Conservation (phyloP, 2,888 invertebrate genomes). For the Chymomyza caudatula region DNA sequence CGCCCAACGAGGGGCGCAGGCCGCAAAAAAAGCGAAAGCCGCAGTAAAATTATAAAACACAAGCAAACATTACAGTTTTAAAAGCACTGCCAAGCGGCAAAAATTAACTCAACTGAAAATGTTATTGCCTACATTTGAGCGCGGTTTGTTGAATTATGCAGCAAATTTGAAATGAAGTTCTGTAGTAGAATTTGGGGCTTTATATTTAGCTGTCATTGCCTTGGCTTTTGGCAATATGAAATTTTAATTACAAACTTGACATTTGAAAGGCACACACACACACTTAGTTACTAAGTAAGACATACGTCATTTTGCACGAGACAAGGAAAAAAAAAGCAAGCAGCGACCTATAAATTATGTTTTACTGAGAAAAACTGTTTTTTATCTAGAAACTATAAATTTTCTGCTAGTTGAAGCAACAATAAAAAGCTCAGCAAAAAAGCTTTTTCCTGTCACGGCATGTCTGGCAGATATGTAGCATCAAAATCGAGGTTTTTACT, state of each 20-base stretch:
- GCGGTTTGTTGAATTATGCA: not conserved
- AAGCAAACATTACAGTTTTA: not conserved
- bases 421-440: no score
- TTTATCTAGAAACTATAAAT: no score
- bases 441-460: no score
- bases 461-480: no score
- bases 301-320: not conserved
- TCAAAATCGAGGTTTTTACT: no score
- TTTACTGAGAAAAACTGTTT: not conserved
- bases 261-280: not conserved
- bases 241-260: not conserved
- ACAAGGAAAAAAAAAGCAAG: not conserved
- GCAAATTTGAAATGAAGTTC: not conserved
- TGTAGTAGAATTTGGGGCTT: not conserved
- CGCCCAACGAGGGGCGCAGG: conserved; percentile 14
- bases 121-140: not conserved
- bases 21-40: not conserved
- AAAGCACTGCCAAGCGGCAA: not conserved
- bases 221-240: not conserved
- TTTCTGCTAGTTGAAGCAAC: no score
- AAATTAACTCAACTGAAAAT: not conserved
- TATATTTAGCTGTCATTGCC: not conserved
- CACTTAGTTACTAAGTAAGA: not conserved
- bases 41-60: not conserved
- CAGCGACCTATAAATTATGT: not conserved